Evolutionary conservation across 2,113 vertebrate species (phyloP), one percentile per base, ranked within the genome.

Genomic region (Channa maculata): DNA sequence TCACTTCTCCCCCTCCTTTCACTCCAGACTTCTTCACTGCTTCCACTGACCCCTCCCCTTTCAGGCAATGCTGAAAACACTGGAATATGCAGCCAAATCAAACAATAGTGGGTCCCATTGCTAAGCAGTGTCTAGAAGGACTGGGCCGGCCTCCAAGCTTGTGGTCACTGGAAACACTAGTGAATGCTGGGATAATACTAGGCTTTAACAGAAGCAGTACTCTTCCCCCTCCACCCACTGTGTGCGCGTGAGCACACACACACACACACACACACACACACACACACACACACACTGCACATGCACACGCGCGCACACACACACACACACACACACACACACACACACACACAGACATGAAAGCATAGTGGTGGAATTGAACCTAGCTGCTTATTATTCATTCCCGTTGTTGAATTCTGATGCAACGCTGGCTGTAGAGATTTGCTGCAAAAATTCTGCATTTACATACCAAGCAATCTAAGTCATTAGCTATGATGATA

Each of bases 21-120:
- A 73, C 39, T 84, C 70, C 73, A 87, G 91, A 94, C 92, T 89
- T 90, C 92, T 83, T 88, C 76, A 70, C 78, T 68, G 65, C 79
- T 79, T 80, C 69, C 53, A 77, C 75, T 90, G 79, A 75, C 89
- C 73, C 72, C 91, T 94, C 92, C 83, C 89, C 74, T 83, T 88
- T 93, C 89, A 94, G 92, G 93, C 93, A 93, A 86, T 41, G 75
- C 73, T 91, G 77, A 91, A 93, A 92, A 94, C 95, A 94, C 92
- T 93, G 91, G 79, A 87, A 89, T 87, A 6, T 91, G 89, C 80
- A 86, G 94, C 94, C 94, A 93, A 95, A 93, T 85, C 85, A 93
- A 95, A 95, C 82, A 93, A 93, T 93, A 83, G 92, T 88, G 83
- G 86, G 89, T 92, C 94, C 94, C 94, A 89, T 88, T 91, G 87